Conservation (phyloP, 1,140 invertebrate species). For the Pentalonia nigronervosa region DNA sequence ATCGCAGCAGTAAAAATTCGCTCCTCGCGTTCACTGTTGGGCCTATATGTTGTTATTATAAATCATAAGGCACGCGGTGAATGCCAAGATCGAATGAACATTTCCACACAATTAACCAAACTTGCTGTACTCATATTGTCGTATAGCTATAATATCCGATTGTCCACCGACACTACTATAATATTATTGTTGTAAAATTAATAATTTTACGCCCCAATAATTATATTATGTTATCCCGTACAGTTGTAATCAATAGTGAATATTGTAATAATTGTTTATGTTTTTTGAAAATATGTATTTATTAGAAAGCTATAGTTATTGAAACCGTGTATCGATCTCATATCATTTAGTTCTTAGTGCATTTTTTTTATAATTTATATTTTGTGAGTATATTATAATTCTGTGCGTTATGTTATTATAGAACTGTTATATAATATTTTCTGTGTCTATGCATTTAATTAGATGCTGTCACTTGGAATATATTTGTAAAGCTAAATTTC, state of each 20-base stretch:
- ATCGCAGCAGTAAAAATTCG: conserved; percentile 60
- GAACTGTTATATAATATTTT: background rate
- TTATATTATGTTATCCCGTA: background rate
- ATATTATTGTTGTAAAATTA: too few species aligned
- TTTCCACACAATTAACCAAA: background rate
- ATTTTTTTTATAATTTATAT: background rate
- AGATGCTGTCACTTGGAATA: background rate
- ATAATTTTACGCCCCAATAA: background rate
- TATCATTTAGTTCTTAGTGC: background rate
- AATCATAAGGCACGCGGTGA: conserved; percentile 95
- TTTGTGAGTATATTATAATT: background rate
- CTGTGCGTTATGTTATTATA: background rate
- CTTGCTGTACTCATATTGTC: background rate
- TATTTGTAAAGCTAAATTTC: background rate
- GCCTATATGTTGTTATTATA: conserved; percentile 75
- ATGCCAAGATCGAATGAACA: conserved; percentile 88
- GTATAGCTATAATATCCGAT: background rate
- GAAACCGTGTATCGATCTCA: background rate
- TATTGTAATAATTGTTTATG: background rate
- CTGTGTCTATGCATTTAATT: background rate
- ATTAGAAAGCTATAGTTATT: background rate
- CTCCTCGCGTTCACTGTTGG: conserved; percentile 90
- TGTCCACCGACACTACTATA: background rate
- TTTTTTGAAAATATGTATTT: background rate
- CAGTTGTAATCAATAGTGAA: background rate